A percentile compares a stretch with the other conserved stretches of the same genome.
Evolutionary conservation across 2,797 vertebrate species (phyloP).

Genomic region (Rhadinocentrus ornatus): DNA sequence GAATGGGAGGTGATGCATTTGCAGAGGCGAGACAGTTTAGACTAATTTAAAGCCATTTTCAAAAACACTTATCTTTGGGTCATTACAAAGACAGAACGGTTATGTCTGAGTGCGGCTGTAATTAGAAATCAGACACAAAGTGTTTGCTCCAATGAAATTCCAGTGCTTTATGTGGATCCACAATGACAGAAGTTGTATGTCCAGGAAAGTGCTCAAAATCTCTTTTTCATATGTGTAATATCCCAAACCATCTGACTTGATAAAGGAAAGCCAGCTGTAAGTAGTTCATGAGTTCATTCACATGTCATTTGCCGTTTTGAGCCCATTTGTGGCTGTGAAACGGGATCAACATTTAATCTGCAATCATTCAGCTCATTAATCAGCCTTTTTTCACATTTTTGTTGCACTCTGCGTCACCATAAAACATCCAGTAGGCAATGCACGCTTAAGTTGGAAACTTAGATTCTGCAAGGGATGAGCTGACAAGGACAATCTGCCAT

Average conservation of each 20-base stretch:
- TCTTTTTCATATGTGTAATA: not conserved
- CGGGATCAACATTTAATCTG: conserved; percentile 28
- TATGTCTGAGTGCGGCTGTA: not conserved
- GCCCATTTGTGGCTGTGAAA: conserved; percentile 19
- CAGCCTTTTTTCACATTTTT: conserved; percentile 1
- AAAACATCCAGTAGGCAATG: not conserved
- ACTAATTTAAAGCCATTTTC: conserved; percentile 33
- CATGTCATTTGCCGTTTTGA: not conserved
- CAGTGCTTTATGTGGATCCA: not conserved
- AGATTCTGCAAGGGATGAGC: not conserved
- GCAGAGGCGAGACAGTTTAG: conserved; percentile 17
- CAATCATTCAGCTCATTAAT: conserved; percentile 16
- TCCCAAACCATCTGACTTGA: not conserved
- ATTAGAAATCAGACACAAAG: not conserved
- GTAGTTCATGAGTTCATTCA: conserved; percentile 4
- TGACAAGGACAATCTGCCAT: conserved; percentile 24
- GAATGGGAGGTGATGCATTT: conserved; percentile 34
- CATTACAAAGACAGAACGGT: conserved; percentile 1
- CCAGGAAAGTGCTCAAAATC: not conserved
- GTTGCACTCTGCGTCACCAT: conserved; percentile 1
- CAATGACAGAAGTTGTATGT: not conserved
- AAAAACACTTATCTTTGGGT: conserved; percentile 12
- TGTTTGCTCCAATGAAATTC: not conserved
- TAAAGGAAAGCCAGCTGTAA: not conserved
- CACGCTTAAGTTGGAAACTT: conserved; percentile 17